Conservation (phyloP, 1,140 invertebrate species). For the Drosophila tropicalis region DNA sequence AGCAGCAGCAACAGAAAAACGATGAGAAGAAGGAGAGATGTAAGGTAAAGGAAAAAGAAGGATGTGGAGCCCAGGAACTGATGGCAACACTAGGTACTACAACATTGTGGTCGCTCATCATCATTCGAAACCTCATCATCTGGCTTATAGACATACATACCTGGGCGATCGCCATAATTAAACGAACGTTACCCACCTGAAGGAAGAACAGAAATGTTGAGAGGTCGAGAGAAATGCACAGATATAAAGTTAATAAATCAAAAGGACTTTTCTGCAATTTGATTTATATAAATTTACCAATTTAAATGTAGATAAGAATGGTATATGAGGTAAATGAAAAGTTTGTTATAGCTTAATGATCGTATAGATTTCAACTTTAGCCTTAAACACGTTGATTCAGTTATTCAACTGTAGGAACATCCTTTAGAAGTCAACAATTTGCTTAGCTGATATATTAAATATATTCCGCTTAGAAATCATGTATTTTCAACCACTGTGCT, state of each 20-base stretch:
- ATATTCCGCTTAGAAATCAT: background rate
- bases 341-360: no score
- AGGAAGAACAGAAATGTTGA: constrained; percentile 13
- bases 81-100: background rate
- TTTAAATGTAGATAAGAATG: no score
- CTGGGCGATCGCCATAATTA: constrained; percentile 67
- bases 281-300: no score
- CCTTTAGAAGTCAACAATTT: no score
- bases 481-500: background rate
- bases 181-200: constrained; percentile 60
- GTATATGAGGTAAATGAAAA: no score
- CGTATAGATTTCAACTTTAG: no score
- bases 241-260: no score
- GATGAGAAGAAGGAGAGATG: background rate
- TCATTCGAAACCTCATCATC: constrained; percentile 45
- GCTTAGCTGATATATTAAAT: no score
- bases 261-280: no score
- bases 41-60: background rate
- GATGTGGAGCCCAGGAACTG: background rate
- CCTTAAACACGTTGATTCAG: no score
- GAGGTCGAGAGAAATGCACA: background rate
- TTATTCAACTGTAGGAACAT: no score
- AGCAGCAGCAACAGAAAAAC: constrained; percentile 4
- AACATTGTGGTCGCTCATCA: constrained; percentile 24
- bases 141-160: constrained; percentile 7